These are phyloP conservation scores for Nipponia nippon DNA, from an alignment of 2,113 vertebrate species.

Conservation along the genomic window DNA sequence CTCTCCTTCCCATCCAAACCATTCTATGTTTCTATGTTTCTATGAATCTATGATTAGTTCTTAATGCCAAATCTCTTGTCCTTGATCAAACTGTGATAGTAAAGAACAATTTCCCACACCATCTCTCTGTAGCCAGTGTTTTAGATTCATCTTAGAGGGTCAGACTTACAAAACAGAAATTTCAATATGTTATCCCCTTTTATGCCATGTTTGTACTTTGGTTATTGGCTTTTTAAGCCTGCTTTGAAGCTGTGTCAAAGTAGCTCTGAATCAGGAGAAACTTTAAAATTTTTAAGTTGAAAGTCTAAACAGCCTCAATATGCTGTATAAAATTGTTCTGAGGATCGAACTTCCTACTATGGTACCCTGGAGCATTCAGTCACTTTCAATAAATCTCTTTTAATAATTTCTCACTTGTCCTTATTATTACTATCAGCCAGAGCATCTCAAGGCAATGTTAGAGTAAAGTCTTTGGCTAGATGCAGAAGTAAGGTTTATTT, in stretches of 20 bases:
- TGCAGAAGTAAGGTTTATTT: background rate
- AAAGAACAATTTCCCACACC: background rate
- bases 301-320: conserved; percentile 53
- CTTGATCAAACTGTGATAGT: background rate
- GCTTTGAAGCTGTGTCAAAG: conserved; percentile 58
- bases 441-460: conserved; percentile 56
- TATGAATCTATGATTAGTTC: background rate
- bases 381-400: conserved; percentile 53
- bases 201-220: no score
- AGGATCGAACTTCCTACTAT: conserved; percentile 15
- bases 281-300: background rate
- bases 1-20: background rate
- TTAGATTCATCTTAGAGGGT: background rate
- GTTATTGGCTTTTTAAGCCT: no score
- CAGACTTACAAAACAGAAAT: background rate
- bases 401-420: conserved; percentile 48
- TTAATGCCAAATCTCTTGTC: background rate
- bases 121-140: background rate
- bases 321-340: conserved; percentile 23
- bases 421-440: conserved; percentile 56
- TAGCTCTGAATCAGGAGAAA: conserved; percentile 35
- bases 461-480: background rate
- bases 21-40: background rate
- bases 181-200: background rate
- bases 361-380: conserved; percentile 28